phyloP scores from a whole-genome alignment of 2,797 vertebrate genomes.

The Synanceia verrucosa region DNA sequence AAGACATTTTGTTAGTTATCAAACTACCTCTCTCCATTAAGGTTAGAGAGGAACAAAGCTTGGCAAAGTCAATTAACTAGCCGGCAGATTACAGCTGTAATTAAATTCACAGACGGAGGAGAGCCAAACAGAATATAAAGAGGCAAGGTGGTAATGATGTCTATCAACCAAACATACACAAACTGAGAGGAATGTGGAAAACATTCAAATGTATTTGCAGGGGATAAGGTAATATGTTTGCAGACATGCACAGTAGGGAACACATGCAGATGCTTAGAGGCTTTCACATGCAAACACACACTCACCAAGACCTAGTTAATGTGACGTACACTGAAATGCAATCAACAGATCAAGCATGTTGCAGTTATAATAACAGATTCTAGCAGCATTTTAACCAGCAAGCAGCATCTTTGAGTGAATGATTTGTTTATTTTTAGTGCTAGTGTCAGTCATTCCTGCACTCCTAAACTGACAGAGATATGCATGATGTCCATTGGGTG shows the following conservation, averaged over 20 bases:
- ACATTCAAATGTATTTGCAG: conserved; percentile 46
- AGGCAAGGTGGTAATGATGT: conserved; percentile 54
- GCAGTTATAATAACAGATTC: background rate
- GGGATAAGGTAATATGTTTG: conserved; percentile 36
- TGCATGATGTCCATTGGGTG: conserved; percentile 13
- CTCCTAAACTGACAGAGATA: conserved; percentile 5
- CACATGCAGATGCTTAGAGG: background rate
- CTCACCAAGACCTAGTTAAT: background rate
- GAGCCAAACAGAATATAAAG: conserved; percentile 73
- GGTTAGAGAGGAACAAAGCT: conserved; percentile 69
- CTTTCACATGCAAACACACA: background rate
- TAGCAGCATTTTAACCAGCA: background rate
- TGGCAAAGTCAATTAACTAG: conserved; percentile 82
- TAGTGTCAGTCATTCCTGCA: background rate
- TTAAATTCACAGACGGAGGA: conserved; percentile 75
- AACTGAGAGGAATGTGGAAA: conserved; percentile 43
- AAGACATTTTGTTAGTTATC: conserved; percentile 64
- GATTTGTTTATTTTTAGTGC: background rate
- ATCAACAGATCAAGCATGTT: background rate
- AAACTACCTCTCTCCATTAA: conserved; percentile 54
- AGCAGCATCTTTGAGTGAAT: background rate
- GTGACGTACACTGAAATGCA: background rate
- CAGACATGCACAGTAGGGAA: conserved; percentile 5
- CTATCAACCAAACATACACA: conserved; percentile 49
- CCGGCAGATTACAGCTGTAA: conserved; percentile 78